A percentile compares a stretch with the other conserved stretches of the same genome.
phyloP scores from a whole-genome alignment of 2,888 invertebrate genomes.

The Antheraea assamensis region DNA sequence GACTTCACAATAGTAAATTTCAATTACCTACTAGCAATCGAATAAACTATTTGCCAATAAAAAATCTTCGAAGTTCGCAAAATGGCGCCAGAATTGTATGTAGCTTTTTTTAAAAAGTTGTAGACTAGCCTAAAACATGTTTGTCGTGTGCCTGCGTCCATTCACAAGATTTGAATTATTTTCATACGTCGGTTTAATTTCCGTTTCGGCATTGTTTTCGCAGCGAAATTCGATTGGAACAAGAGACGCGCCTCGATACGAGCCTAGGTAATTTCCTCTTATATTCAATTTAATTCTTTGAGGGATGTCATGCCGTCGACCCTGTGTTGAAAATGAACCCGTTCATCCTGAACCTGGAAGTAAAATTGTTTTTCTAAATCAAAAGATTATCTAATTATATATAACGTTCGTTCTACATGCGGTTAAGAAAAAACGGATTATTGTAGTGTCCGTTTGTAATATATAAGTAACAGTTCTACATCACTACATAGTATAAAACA shows the following conservation, averaged over 20 bases:
- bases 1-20: too few species aligned
- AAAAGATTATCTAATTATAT: neutral
- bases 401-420: neutral
- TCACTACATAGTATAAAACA: too few species aligned
- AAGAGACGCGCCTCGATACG: constrained; percentile 66
- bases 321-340: constrained; percentile 52
- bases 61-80: neutral
- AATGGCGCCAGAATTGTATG: neutral
- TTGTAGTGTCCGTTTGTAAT: too few species aligned
- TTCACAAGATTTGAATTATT: constrained; percentile 60
- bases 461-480: too few species aligned
- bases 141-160: constrained; percentile 33
- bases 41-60: neutral
- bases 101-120: neutral
- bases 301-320: constrained; percentile 60
- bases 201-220: constrained; percentile 76
- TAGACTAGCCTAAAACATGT: neutral
- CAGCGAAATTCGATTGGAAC: constrained; percentile 71
- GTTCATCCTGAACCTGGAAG: constrained; percentile 50
- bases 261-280: constrained; percentile 75
- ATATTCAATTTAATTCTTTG: constrained; percentile 74
- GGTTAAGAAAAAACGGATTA: neutral
- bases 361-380: constrained; percentile 37
- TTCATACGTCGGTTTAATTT: constrained; percentile 75
- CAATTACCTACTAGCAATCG: too few species aligned